Percentiles rank a stretch among this genome's conserved stretches.
Evolutionary conservation across 2,888 invertebrate species (phyloP).

Genomic region (Leptothorax acervorum): DNA sequence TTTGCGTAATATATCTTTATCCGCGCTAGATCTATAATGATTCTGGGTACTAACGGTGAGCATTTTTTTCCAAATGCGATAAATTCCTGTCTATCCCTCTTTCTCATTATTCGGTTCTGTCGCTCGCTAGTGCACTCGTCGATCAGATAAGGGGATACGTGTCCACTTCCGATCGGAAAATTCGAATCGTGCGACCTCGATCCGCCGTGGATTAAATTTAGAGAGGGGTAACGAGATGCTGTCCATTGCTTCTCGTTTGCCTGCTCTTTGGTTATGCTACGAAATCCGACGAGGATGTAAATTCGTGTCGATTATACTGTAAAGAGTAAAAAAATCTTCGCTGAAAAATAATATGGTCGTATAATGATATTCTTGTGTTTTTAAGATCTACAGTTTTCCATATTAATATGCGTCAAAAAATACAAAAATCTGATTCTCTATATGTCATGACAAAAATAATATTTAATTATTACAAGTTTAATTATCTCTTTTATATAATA

Average conservation of each 20-base stretch:
- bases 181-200: conserved; percentile 59
- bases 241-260: conserved; percentile 40
- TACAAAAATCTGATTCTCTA: background rate
- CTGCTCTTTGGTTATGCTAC: conserved; percentile 48
- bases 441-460: background rate
- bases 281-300: conserved; percentile 66
- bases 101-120: conserved; percentile 40
- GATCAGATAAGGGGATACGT: conserved; percentile 57
- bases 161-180: conserved; percentile 56
- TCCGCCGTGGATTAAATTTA: conserved; percentile 67
- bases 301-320: conserved; percentile 65
- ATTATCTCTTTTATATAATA: background rate
- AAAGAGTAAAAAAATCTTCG: conserved; percentile 3
- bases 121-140: conserved; percentile 40
- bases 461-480: background rate
- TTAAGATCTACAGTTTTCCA: background rate
- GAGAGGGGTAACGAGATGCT: conserved; percentile 63
- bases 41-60: conserved; percentile 22
- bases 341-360: conserved; percentile 33
- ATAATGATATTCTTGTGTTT: conserved; percentile 36
- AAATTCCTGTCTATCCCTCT: conserved; percentile 44
- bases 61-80: conserved; percentile 31
- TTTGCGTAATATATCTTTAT: conserved; percentile 31
- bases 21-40: conserved; percentile 2
- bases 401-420: conserved; percentile 15